Conservation (phyloP, 2,113 vertebrate species). For the Myanophis thanlyinensis region DNA sequence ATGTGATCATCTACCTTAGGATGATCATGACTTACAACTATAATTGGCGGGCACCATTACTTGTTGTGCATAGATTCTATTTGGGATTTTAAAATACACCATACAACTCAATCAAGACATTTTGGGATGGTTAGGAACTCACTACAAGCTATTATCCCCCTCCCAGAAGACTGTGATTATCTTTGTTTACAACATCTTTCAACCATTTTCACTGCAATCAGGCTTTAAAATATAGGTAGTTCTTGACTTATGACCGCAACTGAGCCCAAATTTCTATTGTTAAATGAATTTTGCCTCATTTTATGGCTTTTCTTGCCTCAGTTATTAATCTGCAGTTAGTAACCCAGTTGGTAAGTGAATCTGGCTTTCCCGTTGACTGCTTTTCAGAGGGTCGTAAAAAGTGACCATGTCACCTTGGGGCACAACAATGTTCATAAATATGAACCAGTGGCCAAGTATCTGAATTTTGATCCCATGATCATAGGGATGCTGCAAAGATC, state of each 20-base stretch:
- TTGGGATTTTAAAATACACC: not conserved
- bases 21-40: not conserved
- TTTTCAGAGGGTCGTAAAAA: not conserved
- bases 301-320: not conserved
- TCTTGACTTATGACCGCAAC: not conserved
- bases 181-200: not conserved
- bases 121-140: not conserved
- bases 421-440: not conserved
- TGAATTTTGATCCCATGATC: not conserved
- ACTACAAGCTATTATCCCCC: not conserved
- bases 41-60: not conserved
- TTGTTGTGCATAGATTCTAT: not conserved
- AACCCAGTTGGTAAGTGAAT: not conserved
- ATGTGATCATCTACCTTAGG: not conserved
- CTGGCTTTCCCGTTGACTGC: not conserved
- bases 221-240: not conserved
- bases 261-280: not conserved
- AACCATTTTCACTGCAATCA: not conserved
- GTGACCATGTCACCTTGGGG: not conserved
- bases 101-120: not conserved
- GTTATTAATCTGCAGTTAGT: not conserved
- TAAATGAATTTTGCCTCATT: not conserved
- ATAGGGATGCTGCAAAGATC: not conserved
- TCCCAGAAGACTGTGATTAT: not conserved
- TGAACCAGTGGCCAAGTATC: not conserved